These are phyloP conservation scores for Onychomys torridus DNA, from an alignment of 2,797 vertebrate genomes.

Conservation along the genomic window DNA sequence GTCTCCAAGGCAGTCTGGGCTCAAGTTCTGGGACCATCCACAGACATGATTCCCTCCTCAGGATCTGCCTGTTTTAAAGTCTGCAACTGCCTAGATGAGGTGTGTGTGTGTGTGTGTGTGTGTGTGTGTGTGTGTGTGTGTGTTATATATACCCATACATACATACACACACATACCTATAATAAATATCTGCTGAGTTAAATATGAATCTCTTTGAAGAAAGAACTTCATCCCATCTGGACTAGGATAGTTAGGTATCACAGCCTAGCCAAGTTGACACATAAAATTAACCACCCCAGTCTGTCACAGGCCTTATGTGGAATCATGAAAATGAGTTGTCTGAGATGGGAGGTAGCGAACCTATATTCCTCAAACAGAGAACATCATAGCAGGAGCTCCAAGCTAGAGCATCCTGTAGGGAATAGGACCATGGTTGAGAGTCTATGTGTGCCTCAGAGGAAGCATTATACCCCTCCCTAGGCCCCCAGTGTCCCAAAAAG, in stretches of 20 bases:
- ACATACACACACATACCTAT: too few species aligned
- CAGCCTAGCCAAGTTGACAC: background rate
- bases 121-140: too few species aligned
- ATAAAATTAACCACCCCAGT: background rate
- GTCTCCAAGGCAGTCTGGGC: background rate
- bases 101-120: too few species aligned
- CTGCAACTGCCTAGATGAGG: background rate
- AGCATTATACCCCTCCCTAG: background rate
- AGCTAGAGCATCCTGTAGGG: background rate
- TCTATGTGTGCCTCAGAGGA: background rate
- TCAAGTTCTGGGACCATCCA: background rate
- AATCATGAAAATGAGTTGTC: background rate
- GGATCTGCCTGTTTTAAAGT: background rate
- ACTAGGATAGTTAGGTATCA: background rate
- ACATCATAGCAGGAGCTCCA: background rate
- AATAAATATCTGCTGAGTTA: background rate
- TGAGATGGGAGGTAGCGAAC: background rate
- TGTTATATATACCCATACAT: too few species aligned
- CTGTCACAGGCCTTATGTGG: background rate
- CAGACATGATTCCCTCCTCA: background rate
- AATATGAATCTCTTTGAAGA: background rate
- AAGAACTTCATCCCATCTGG: background rate
- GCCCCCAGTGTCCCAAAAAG: background rate
- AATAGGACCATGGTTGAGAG: background rate
- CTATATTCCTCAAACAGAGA: background rate